These are phyloP conservation scores for Varanus salvator DNA, from an alignment of 2,113 vertebrate genomes.

Conservation along the genomic window DNA sequence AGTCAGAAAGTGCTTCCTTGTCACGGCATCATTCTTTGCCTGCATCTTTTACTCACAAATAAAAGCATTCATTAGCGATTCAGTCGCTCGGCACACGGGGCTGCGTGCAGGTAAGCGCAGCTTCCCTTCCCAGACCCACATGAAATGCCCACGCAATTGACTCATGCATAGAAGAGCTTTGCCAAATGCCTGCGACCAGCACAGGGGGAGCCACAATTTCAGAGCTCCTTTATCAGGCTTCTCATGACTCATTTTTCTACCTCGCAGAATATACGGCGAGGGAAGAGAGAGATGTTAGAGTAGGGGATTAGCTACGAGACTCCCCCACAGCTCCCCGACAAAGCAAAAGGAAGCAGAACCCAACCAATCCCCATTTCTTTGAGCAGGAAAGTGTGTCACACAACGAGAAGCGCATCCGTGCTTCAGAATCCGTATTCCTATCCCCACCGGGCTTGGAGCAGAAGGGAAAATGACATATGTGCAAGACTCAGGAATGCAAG, in stretches of 20 bases:
- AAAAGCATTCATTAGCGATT: neutral
- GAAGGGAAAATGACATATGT: neutral
- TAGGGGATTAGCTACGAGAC: neutral
- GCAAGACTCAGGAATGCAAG: neutral
- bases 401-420: neutral
- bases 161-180: too few relatives aligned
- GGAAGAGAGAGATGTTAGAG: fast-evolving
- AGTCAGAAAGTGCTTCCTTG: neutral
- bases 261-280: neutral
- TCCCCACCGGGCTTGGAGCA: neutral
- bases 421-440: neutral
- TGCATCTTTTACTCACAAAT: neutral
- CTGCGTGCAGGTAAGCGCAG: neutral
- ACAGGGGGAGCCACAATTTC: neutral
- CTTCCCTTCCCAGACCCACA: neutral
- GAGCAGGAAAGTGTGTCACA: neutral
- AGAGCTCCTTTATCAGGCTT: neutral
- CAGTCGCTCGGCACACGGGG: neutral
- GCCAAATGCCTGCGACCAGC: neutral
- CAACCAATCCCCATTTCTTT: fast-evolving
- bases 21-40: too few relatives aligned
- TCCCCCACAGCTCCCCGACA: neutral
- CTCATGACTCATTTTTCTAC: neutral
- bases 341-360: fast-evolving
- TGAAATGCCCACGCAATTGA: neutral